phyloP scores from a whole-genome alignment of 64 coral and sea anemone species.

The Porites australiensis region DNA sequence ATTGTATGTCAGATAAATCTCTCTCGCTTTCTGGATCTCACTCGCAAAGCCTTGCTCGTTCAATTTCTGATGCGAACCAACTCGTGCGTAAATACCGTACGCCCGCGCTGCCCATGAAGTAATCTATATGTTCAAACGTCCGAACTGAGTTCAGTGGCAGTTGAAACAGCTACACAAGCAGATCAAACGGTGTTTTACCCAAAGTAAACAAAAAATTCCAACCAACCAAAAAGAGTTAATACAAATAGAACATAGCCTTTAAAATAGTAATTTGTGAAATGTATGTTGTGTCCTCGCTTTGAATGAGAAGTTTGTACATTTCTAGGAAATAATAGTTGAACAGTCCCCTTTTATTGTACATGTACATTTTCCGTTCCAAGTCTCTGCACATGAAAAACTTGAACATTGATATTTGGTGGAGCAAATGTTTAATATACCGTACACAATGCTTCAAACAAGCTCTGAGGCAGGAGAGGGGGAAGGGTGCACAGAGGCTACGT shows the following conservation, averaged over 20 bases:
- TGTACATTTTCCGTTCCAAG: neutral
- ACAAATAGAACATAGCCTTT: constrained; percentile 24
- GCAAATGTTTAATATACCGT: constrained; percentile 1
- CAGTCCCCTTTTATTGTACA: constrained; percentile 9
- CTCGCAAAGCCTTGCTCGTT: no score
- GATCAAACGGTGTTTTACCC: no score
- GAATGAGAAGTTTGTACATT: constrained; percentile 19
- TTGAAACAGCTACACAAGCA: no score
- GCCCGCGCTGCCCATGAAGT: neutral
- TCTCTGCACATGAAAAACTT: constrained; percentile 24
- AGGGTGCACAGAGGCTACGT: no score
- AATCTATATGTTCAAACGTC: constrained; percentile 13
- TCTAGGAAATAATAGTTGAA: constrained; percentile 26
- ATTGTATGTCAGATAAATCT: no score
- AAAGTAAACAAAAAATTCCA: neutral
- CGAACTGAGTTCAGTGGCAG: neutral
- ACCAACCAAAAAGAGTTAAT: neutral
- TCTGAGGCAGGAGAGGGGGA: no score
- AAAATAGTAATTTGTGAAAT: constrained; percentile 24
- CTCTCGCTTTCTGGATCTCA: no score
- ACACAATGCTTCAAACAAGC: no score
- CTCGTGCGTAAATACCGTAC: no score
- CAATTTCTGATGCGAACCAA: no score
- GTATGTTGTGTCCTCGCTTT: constrained; percentile 10
- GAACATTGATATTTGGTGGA: constrained; percentile 28